Evolutionary conservation across 2,888 invertebrate genomes (phyloP).

Genomic region (Cerceris ruficornis): DNA sequence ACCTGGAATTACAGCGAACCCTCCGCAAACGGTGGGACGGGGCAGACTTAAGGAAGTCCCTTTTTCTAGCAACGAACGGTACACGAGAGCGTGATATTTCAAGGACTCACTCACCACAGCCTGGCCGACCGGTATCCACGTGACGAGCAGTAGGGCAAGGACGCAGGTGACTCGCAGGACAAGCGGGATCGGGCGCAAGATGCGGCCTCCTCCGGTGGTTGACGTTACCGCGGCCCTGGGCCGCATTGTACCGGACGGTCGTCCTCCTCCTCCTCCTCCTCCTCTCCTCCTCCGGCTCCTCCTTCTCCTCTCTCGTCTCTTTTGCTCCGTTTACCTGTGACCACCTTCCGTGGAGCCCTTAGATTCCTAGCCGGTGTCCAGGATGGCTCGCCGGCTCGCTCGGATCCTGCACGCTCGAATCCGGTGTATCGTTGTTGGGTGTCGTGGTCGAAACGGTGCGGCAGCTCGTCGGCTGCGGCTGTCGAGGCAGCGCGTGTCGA

Average conservation of each 20-base stretch:
- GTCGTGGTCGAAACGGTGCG: conserved; percentile 44
- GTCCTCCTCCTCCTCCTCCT: conserved; percentile 46
- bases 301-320: conserved; percentile 2
- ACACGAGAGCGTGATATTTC: conserved; percentile 29
- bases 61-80: conserved; percentile 20
- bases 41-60: background rate
- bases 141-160: conserved; percentile 66
- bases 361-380: background rate
- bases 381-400: background rate
- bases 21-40: too few relatives aligned
- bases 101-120: conserved; percentile 73
- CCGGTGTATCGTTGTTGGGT: conserved; percentile 19
- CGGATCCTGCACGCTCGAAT: background rate
- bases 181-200: conserved; percentile 47
- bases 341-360: conserved; percentile 11
- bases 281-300: conserved; percentile 11
- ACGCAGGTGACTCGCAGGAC: conserved; percentile 60
- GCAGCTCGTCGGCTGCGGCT: conserved; percentile 56
- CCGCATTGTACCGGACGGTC: conserved; percentile 57
- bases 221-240: conserved; percentile 64
- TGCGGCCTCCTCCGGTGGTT: conserved; percentile 40
- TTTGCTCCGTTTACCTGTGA: conserved; percentile 23
- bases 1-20: too few relatives aligned
- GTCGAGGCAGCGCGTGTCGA: conserved; percentile 66
- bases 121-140: conserved; percentile 63